Conservation (phyloP, 1,140 invertebrate species). For the Zaprionus taronus region DNA sequence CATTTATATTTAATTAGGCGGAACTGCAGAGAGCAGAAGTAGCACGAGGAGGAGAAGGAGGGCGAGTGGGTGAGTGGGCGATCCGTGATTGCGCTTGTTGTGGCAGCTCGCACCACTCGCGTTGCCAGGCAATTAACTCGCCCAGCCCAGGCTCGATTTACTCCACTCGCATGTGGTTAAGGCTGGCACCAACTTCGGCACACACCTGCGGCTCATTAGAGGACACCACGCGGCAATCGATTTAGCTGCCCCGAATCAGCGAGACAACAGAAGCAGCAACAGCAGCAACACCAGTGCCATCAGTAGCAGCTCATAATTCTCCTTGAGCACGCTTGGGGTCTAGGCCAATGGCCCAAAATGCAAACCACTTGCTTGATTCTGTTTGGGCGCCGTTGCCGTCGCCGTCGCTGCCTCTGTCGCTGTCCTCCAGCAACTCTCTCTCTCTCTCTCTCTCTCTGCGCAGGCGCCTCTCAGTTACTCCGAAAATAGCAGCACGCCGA, state of each 20-base stretch:
- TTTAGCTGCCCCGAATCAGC: slow-evolving; percentile 46
- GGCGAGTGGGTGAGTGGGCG: slow-evolving; percentile 19
- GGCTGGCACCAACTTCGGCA: background rate
- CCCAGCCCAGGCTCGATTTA: background rate
- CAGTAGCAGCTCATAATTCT: slow-evolving; percentile 36
- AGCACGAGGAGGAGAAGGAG: background rate
- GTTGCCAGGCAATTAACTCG: slow-evolving; percentile 51
- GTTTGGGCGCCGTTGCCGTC: slow-evolving; percentile 28
- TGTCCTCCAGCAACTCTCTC: background rate
- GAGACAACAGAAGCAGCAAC: slow-evolving; percentile 29
- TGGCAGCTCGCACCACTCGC: slow-evolving; percentile 11
- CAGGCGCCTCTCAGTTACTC: slow-evolving; percentile 62
- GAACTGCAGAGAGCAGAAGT: slow-evolving; percentile 5
- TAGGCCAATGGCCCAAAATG: slow-evolving; percentile 48
- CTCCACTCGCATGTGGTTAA: background rate
- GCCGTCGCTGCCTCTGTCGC: background rate
- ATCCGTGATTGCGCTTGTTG: slow-evolving; percentile 57
- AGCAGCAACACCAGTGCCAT: background rate
- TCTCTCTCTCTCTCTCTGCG: slow-evolving; percentile 21
- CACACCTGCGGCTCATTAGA: slow-evolving; percentile 18
- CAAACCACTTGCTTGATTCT: slow-evolving; percentile 81
- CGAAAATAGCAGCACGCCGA: slow-evolving; percentile 67
- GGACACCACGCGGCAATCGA: slow-evolving; percentile 18
- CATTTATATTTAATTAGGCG: slow-evolving; percentile 69
- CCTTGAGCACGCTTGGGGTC: slow-evolving; percentile 44